Conservation (phyloP, 2,888 invertebrate genomes). For the Suillia variegata region DNA sequence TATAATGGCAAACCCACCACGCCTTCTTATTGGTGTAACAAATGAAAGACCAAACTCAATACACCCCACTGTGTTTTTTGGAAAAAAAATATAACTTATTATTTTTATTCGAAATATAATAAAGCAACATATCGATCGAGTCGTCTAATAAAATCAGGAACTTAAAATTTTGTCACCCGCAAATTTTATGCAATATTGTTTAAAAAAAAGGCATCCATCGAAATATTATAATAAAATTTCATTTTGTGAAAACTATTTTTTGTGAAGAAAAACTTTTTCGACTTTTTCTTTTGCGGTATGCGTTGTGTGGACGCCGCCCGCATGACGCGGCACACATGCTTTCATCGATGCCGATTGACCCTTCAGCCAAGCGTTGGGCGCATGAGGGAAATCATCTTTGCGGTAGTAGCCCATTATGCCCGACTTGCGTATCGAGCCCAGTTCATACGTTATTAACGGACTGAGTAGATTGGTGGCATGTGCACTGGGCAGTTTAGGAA, state of each 20-base stretch:
- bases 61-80: too few relatives aligned
- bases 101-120: too few relatives aligned
- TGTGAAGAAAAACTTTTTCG: constrained; percentile 43
- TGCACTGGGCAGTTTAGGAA: constrained; percentile 64
- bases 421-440: constrained; percentile 64
- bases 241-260: constrained; percentile 22
- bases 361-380: constrained; percentile 43
- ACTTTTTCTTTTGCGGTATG: constrained; percentile 75
- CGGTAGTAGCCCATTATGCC: constrained; percentile 53
- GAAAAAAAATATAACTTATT: too few relatives aligned
- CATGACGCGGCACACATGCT: constrained; percentile 66
- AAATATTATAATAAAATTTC: too few relatives aligned
- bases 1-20: too few relatives aligned
- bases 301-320: constrained; percentile 78
- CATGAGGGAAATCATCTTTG: constrained; percentile 50
- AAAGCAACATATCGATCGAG: too few relatives aligned
- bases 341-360: constrained; percentile 32
- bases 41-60: too few relatives aligned
- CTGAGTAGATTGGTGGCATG: constrained; percentile 68
- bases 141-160: too few relatives aligned
- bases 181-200: too few relatives aligned
- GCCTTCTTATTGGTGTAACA: too few relatives aligned
- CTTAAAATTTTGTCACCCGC: too few relatives aligned
- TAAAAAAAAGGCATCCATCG: too few relatives aligned
- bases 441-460: constrained; percentile 75